phyloP scores from a whole-genome alignment of 2,888 invertebrate species.

The Stenolophus ochropezus region DNA sequence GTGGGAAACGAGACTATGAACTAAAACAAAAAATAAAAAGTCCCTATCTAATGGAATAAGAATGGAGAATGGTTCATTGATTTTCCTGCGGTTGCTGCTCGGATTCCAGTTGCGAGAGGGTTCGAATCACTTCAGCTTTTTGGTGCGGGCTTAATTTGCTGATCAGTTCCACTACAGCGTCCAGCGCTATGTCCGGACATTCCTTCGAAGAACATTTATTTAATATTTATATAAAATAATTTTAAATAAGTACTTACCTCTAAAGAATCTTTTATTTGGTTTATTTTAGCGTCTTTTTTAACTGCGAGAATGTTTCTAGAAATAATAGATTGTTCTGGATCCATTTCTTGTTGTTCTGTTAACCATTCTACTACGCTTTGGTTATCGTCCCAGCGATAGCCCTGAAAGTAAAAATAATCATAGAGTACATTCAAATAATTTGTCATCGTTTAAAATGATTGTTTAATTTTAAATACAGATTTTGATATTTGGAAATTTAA shows the following conservation, averaged over 20 bases:
- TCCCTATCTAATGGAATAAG: conserved; percentile 37
- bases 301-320: conserved; percentile 88
- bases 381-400: conserved; percentile 95
- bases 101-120: conserved; percentile 83
- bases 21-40: conserved; percentile 26
- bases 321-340: conserved; percentile 79
- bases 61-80: conserved; percentile 24
- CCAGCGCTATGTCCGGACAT: conserved; percentile 86
- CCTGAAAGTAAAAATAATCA: conserved; percentile 72
- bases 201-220: conserved; percentile 73
- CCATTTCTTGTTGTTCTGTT: conserved; percentile 77
- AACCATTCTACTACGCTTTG: conserved; percentile 89
- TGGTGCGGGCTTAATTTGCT: conserved; percentile 85
- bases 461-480: too few relatives aligned
- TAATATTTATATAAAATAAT: conserved; percentile 31
- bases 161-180: conserved; percentile 85
- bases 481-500: too few relatives aligned
- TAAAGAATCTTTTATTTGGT: conserved; percentile 84
- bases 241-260: conserved; percentile 77
- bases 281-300: conserved; percentile 87
- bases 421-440: too few relatives aligned
- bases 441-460: too few relatives aligned
- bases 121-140: conserved; percentile 87
- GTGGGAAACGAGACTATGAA: conserved; percentile 13
- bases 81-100: conserved; percentile 63